phyloP scores from a whole-genome alignment of 2,113 vertebrate genomes.

The Gadus macrocephalus region DNA sequence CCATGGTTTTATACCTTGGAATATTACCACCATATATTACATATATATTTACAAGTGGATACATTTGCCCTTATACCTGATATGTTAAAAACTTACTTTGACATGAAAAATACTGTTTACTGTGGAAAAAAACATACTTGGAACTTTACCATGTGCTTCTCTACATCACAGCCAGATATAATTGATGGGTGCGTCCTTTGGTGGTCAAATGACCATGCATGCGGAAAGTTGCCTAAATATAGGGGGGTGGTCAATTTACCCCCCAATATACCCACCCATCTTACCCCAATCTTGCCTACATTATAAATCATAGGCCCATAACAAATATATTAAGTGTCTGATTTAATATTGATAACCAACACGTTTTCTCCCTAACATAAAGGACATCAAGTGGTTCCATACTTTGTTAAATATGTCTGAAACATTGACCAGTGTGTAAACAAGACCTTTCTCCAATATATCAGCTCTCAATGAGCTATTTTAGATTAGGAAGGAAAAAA shows the following conservation, averaged over 20 bases:
- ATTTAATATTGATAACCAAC: no score
- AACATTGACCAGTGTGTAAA: no score
- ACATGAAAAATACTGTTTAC: constrained; percentile 17
- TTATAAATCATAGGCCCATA: no score
- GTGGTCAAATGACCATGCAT: not conserved
- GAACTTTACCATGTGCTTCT: not conserved
- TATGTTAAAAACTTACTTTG: constrained; percentile 21
- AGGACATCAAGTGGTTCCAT: no score
- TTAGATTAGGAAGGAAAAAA: no score
- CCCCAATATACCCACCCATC: not conserved
- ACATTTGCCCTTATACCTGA: constrained; percentile 12
- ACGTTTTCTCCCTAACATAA: no score
- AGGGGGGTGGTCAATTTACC: not conserved
- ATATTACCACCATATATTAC: constrained; percentile 23
- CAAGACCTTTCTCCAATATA: no score
- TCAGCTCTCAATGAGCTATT: no score
- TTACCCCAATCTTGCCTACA: not conserved
- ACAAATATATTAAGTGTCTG: no score
- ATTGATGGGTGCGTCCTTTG: not conserved
- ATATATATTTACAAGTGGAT: constrained; percentile 8
- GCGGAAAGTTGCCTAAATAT: not conserved
- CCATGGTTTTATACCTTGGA: constrained; percentile 20
- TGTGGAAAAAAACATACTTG: constrained; percentile 1
- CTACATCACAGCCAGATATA: not conserved
- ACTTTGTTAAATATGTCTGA: no score